Evolutionary conservation across 2,888 invertebrate genomes (phyloP).

Genomic region (Mimumesa dahlbomi): DNA sequence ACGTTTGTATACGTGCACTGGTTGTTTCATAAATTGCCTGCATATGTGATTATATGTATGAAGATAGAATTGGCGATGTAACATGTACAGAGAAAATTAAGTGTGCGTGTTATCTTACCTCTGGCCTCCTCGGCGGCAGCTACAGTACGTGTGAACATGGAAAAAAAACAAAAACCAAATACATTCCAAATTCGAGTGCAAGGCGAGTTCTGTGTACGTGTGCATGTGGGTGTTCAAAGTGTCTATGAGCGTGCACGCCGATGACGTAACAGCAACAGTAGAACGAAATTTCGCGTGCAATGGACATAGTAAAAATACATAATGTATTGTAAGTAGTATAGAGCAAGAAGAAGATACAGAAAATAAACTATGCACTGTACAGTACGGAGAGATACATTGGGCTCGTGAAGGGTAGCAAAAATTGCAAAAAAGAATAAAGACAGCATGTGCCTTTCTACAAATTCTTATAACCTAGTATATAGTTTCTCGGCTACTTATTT

Average conservation of each 20-base stretch:
- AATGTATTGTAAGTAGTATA: constrained; percentile 51
- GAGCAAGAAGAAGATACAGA: constrained; percentile 47
- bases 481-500: constrained; percentile 40
- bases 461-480: constrained; percentile 37
- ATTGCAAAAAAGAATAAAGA: constrained; percentile 50
- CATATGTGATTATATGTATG: constrained; percentile 36
- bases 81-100: constrained; percentile 55
- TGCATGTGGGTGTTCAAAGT: constrained; percentile 39
- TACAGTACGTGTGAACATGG: constrained; percentile 83
- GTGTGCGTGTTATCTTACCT: constrained; percentile 85
- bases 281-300: constrained; percentile 63
- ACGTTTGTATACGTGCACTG: constrained; percentile 20
- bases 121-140: constrained; percentile 94
- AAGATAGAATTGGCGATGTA: constrained; percentile 26
- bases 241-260: constrained; percentile 59
- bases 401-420: constrained; percentile 41
- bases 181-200: constrained; percentile 71
- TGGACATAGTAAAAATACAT: constrained; percentile 70
- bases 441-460: constrained; percentile 60
- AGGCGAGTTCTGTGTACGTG: constrained; percentile 45
- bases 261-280: constrained; percentile 61
- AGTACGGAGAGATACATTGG: constrained; percentile 48
- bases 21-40: constrained; percentile 36
- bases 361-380: constrained; percentile 45
- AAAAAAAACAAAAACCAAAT: constrained; percentile 83